phyloP scores from a whole-genome alignment of 2,797 vertebrate genomes.

The Cyclura pinguis region DNA sequence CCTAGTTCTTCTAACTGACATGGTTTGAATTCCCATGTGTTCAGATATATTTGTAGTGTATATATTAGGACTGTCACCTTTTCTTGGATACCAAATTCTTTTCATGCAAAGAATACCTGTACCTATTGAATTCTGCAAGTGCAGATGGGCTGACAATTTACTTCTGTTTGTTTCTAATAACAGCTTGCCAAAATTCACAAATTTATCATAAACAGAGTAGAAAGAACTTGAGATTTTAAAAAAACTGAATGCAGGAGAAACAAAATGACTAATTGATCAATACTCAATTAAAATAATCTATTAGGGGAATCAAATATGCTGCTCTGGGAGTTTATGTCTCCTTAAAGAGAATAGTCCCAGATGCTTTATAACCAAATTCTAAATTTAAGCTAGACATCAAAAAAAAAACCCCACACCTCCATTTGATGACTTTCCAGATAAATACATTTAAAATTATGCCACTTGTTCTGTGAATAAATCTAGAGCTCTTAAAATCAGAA shows the following conservation, averaged over 20 bases:
- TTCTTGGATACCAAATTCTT: too few species aligned
- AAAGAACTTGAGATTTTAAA: background rate
- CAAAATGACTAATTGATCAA: background rate
- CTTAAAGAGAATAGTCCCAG: background rate
- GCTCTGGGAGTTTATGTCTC: background rate
- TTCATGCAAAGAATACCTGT: too few species aligned
- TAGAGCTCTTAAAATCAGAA: background rate
- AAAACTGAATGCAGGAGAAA: background rate
- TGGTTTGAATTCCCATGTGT: too few species aligned
- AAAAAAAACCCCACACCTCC: background rate
- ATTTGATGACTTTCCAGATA: background rate
- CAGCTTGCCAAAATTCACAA: background rate
- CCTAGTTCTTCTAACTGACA: too few species aligned
- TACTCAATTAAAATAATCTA: background rate
- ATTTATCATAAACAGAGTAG: background rate
- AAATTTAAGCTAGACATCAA: background rate
- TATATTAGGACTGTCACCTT: too few species aligned
- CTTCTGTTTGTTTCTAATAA: background rate
- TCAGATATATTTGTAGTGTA: too few species aligned
- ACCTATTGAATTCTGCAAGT: too few species aligned
- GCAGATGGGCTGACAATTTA: too few species aligned
- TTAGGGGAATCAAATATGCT: background rate
- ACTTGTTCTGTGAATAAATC: background rate
- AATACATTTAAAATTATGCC: background rate
- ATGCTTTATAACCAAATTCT: background rate